Conservation (phyloP, 2,797 vertebrate species). For the Etheostoma perlongum region DNA sequence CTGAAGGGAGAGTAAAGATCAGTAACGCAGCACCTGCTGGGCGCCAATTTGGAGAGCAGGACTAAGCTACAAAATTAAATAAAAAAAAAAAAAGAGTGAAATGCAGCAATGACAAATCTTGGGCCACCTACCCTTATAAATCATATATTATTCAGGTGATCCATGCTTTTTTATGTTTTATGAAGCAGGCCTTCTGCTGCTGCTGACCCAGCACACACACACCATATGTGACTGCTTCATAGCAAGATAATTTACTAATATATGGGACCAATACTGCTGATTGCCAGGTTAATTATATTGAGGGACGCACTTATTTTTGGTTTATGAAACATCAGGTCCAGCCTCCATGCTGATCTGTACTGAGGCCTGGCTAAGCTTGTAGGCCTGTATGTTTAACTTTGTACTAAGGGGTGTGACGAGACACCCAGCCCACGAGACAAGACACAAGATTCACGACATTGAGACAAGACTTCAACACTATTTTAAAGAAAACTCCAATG, state of each 20-base stretch:
- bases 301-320: constrained; percentile 2
- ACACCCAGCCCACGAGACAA: no score
- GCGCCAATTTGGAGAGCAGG: constrained; percentile 28
- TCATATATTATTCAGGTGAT: constrained; percentile 36
- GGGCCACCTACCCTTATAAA: constrained; percentile 18
- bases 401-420: no score
- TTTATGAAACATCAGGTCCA: constrained; percentile 10
- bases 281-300: constrained; percentile 10
- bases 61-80: not conserved
- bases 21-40: constrained; percentile 50
- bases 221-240: constrained; percentile 47
- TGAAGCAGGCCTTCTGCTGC: constrained; percentile 33
- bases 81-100: constrained; percentile 2
- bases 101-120: constrained; percentile 23
- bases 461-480: no score
- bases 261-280: constrained; percentile 45
- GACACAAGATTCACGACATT: no score
- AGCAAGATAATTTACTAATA: constrained; percentile 24
- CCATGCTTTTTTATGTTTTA: constrained; percentile 37
- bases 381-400: not conserved
- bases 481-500: no score
- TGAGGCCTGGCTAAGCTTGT: not conserved
- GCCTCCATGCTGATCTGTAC: not conserved
- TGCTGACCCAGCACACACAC: constrained; percentile 50
- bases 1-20: constrained; percentile 28